Evolutionary conservation across 2,888 invertebrate species (phyloP).

Genomic region (Harmothoe impar): DNA sequence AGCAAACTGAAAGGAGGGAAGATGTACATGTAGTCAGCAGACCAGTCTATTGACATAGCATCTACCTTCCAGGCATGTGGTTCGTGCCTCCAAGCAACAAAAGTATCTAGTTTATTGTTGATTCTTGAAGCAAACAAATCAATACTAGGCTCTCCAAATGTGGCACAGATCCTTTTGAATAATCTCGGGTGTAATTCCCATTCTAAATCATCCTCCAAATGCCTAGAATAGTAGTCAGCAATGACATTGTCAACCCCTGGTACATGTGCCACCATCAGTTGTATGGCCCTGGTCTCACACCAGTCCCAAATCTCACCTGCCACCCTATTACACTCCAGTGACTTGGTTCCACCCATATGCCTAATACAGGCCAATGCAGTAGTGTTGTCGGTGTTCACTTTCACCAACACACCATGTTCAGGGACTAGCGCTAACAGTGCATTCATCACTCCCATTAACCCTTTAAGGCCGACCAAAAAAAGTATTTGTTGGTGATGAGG

Average conservation of each 20-base stretch:
- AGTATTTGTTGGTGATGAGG: no score
- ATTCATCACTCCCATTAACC: not conserved
- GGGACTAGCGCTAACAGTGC: not conserved
- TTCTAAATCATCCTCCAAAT: constrained; percentile 53
- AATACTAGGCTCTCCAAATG: constrained; percentile 33
- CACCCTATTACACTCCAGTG: not conserved
- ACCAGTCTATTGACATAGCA: constrained; percentile 68
- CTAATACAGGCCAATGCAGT: constrained; percentile 29
- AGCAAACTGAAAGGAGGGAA: constrained; percentile 70
- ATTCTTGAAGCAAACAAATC: constrained; percentile 70
- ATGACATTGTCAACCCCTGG: constrained; percentile 37
- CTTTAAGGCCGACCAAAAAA: no score
- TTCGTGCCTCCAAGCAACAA: constrained; percentile 69
- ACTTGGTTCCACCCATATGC: constrained; percentile 57
- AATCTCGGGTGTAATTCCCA: not conserved
- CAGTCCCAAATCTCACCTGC: constrained; percentile 57
- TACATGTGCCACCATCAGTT: not conserved
- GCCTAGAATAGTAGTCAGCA: constrained; percentile 33
- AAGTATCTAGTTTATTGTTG: constrained; percentile 65
- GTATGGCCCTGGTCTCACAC: constrained; percentile 22
- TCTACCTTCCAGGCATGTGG: constrained; percentile 67
- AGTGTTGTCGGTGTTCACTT: constrained; percentile 61
- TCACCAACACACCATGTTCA: not conserved
- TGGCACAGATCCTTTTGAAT: not conserved
- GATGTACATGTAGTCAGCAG: constrained; percentile 59